Conservation (phyloP, 2,888 invertebrate genomes). For the Boloria selene region DNA sequence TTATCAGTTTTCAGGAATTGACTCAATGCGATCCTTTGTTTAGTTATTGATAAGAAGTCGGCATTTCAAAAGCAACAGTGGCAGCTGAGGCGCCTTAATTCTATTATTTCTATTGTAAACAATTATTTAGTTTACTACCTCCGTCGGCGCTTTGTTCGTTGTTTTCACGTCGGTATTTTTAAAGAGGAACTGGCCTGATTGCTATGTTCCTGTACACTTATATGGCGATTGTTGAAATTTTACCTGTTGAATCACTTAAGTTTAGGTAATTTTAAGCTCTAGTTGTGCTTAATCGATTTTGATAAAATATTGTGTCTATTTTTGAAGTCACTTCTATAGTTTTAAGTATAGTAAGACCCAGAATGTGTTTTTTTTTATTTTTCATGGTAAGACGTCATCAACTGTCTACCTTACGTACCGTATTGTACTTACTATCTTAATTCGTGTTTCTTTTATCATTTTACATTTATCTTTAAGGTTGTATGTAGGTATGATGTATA, state of each 20-base stretch:
- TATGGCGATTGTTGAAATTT: constrained; percentile 22
- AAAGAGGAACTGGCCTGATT: constrained; percentile 34
- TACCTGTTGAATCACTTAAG: constrained; percentile 29
- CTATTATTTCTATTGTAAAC: constrained; percentile 63
- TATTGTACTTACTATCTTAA: too few relatives aligned
- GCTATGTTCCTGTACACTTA: constrained; percentile 25
- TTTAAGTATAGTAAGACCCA: too few relatives aligned
- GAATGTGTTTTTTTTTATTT: too few relatives aligned
- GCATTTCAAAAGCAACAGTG: constrained; percentile 65
- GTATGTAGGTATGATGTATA: too few relatives aligned
- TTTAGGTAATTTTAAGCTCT: too few relatives aligned
- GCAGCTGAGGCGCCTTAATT: constrained; percentile 65
- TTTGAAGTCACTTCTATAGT: too few relatives aligned
- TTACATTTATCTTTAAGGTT: too few relatives aligned
- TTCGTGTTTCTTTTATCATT: too few relatives aligned
- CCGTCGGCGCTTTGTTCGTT: constrained; percentile 51
- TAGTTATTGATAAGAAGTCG: constrained; percentile 44
- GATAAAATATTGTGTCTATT: too few relatives aligned
- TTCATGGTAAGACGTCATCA: too few relatives aligned
- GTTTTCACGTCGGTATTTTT: constrained; percentile 58
- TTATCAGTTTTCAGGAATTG: constrained; percentile 32
- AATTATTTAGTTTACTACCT: constrained; percentile 56
- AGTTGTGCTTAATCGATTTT: too few relatives aligned
- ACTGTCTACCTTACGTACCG: too few relatives aligned
- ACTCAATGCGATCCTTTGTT: constrained; percentile 20